Percentiles rank a stretch among this genome's conserved stretches.
Conservation (phyloP, 1,140 invertebrate genomes). For the Drosophila ironensis region DNA sequence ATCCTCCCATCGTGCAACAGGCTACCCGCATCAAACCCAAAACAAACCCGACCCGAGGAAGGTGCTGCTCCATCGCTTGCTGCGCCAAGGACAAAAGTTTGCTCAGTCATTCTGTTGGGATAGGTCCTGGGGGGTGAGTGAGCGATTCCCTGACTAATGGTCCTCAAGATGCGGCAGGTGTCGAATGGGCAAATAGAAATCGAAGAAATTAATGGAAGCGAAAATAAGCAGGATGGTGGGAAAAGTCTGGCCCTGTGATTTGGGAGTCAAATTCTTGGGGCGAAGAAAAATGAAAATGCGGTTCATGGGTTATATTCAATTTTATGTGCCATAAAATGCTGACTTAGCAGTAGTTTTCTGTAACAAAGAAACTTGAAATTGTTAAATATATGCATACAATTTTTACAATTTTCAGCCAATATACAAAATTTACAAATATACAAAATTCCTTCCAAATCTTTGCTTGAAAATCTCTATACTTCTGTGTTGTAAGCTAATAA, state of each 20-base stretch:
- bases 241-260: neutral
- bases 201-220: neutral
- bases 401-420: too few species aligned
- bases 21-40: conserved; percentile 71
- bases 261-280: neutral
- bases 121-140: conserved; percentile 23
- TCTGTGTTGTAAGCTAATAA: too few species aligned
- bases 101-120: conserved; percentile 26
- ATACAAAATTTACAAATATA: too few species aligned
- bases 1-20: conserved; percentile 30
- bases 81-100: conserved; percentile 39
- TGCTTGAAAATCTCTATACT: too few species aligned
- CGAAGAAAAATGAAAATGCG: too few species aligned
- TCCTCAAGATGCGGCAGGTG: conserved; percentile 16
- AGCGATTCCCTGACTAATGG: conserved; percentile 24
- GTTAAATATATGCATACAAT: too few species aligned
- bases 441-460: too few species aligned
- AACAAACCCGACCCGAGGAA: conserved; percentile 45
- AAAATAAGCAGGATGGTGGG: neutral
- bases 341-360: too few species aligned
- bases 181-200: conserved; percentile 9
- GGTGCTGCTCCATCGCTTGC: conserved; percentile 8
- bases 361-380: too few species aligned
- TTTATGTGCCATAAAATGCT: too few species aligned
- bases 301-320: too few species aligned